Percentiles rank a stretch among this genome's conserved stretches.
Evolutionary conservation across 2,797 vertebrate genomes (phyloP).

Genomic region (Eleutherodactylus coqui): DNA sequence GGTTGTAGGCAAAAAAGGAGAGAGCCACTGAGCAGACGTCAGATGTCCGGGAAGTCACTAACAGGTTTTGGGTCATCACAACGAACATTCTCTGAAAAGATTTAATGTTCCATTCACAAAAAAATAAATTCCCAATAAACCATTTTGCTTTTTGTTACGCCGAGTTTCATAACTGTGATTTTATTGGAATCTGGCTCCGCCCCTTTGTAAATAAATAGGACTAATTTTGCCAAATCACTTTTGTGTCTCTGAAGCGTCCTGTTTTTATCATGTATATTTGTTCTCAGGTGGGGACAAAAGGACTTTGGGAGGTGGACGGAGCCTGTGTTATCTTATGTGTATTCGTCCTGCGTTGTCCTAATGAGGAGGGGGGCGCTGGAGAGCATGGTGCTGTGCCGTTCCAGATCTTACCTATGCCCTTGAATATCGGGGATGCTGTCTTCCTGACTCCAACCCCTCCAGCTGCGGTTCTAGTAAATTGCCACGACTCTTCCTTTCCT

Average conservation of each 20-base stretch:
- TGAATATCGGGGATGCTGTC: too few species aligned
- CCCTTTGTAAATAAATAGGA: slow-evolving; percentile 91
- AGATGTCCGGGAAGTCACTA: slow-evolving; percentile 3
- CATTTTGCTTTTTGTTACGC: slow-evolving; percentile 76
- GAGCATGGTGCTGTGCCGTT: too few species aligned
- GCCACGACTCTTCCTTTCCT: too few species aligned
- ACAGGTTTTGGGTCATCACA: slow-evolving; percentile 71
- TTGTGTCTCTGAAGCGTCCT: slow-evolving; percentile 58
- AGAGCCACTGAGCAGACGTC: slow-evolving; percentile 87
- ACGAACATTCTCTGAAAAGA: slow-evolving; percentile 72
- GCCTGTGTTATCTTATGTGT: too few species aligned
- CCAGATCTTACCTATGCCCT: too few species aligned
- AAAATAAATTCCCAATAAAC: slow-evolving; percentile 74
- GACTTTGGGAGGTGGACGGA: not conserved
- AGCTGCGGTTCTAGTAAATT: too few species aligned
- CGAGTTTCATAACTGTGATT: slow-evolving; percentile 76
- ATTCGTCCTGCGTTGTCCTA: too few species aligned
- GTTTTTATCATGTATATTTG: not conserved
- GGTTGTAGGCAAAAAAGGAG: slow-evolving; percentile 96
- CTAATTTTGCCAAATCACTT: slow-evolving; percentile 82
- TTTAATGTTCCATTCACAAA: slow-evolving; percentile 71
- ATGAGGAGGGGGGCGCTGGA: too few species aligned
- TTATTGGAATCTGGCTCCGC: slow-evolving; percentile 82
- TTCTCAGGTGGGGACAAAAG: too few species aligned
- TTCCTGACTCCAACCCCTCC: too few species aligned